Evolutionary conservation across 1,140 invertebrate species (phyloP).

Genomic region (Oryctes rhinoceros): DNA sequence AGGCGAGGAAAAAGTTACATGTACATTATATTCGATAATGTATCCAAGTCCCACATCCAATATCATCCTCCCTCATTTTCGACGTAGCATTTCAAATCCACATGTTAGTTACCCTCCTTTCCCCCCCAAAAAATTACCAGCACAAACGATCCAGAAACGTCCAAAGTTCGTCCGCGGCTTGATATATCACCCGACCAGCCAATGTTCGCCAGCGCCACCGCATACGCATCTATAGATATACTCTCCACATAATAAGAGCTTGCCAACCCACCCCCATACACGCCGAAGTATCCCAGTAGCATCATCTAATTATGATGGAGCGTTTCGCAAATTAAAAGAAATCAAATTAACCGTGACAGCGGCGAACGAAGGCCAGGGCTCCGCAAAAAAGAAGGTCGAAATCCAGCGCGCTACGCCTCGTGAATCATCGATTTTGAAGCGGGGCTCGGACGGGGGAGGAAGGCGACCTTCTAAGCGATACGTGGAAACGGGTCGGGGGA

Average conservation of each 20-base stretch:
- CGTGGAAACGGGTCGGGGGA: neutral
- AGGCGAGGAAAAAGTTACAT: too few species aligned
- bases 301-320: constrained; percentile 1
- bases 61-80: too few species aligned
- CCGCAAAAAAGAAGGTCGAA: neutral
- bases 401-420: neutral
- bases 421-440: neutral
- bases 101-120: too few species aligned
- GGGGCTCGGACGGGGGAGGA: neutral
- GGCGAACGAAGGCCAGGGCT: neutral
- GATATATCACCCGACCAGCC: neutral
- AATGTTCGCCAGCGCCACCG: neutral
- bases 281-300: neutral
- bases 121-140: too few species aligned
- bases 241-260: neutral
- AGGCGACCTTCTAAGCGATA: neutral
- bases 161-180: neutral
- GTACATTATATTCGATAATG: too few species aligned
- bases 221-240: neutral
- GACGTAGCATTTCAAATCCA: too few species aligned
- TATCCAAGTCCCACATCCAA: too few species aligned
- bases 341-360: neutral
- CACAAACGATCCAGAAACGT: neutral
- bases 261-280: neutral
- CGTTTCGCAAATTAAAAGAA: neutral